phyloP scores from a whole-genome alignment of 2,888 invertebrate genomes.

The Andricus curvator region DNA sequence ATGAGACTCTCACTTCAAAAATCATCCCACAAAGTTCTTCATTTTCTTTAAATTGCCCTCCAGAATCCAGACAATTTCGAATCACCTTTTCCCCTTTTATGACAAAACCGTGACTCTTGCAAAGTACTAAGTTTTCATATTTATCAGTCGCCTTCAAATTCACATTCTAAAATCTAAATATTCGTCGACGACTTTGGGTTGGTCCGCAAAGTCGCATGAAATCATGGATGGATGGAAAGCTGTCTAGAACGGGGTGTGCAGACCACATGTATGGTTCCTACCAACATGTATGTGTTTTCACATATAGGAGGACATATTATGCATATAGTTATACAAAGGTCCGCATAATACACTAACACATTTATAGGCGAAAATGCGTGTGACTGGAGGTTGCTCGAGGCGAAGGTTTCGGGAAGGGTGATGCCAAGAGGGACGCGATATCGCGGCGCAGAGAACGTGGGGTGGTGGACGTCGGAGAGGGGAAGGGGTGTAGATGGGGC shows the following conservation, averaged over 20 bases:
- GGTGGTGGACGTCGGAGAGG: slow-evolving; percentile 52
- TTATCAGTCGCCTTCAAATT: slow-evolving; percentile 21
- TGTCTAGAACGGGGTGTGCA: neutral
- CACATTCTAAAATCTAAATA: slow-evolving; percentile 16
- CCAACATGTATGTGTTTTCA: neutral
- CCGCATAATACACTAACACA: neutral
- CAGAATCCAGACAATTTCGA: neutral
- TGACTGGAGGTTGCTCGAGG: slow-evolving; percentile 60
- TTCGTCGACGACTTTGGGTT: neutral
- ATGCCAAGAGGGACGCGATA: slow-evolving; percentile 62
- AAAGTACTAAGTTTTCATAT: neutral
- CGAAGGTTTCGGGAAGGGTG: slow-evolving; percentile 62
- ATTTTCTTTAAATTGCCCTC: neutral
- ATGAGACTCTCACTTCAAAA: neutral
- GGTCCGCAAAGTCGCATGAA: neutral
- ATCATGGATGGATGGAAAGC: slow-evolving; percentile 22
- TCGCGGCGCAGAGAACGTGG: slow-evolving; percentile 49
- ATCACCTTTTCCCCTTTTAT: neutral
- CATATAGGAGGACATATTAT: neutral
- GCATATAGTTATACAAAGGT: neutral
- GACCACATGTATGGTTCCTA: slow-evolving; percentile 17
- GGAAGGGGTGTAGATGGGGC: slow-evolving; percentile 54
- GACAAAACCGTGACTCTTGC: neutral
- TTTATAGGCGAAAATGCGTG: slow-evolving; percentile 60
- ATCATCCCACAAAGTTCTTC: neutral